Base-by-base conservation (phyloP, 2,888 invertebrate species). In the Limulus polyphemus region DNA sequence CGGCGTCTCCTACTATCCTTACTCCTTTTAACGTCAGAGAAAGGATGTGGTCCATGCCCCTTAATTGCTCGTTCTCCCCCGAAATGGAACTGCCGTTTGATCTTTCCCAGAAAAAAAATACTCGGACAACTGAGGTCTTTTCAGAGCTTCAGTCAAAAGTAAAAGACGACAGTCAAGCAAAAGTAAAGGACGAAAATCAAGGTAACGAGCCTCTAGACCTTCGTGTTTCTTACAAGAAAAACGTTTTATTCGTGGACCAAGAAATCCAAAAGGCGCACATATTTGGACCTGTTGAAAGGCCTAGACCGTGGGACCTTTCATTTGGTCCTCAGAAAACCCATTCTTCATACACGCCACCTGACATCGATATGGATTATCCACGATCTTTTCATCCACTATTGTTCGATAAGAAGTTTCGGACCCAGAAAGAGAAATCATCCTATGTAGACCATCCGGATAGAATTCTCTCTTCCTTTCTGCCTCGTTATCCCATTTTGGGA, bases 351-450 rank as follows among this genome's bases (percentile, higher is more conserved):
- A 32, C 32, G 32, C 68, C 71, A 57, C 65, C 63, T 70, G 68
- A 77, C 75, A 65, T 74, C 57, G 80, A 80, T 11, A 79, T 81
- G 73, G 74, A 82, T 32, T 91, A 89, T 71, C 91, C 92, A 0
- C 81, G 87, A 74, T 88, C 90, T 0, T 84, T 90, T 63, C 88
- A 90, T 72, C 89, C 90, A 0, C 79, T 86, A 72, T 64, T 69
- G 64, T 62, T 70, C 57, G 67, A 75, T 46, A 74, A 75, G 64
- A 62, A 85, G 85, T 83, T 88, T 32, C 32, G 32, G 7, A 32
- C 7, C 32, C 32, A 32, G 32, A 32, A 32, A 32, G 32, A 32
- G 1, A 32, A 32, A 7, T 3, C 1, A 32, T 32, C 32, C 32
- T 32, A 32, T 1, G 7, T 63, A 47, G 62, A 61, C 13, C 56